Conservation (phyloP, 1,140 invertebrate genomes). For the Dendroctonus ponderosae region DNA sequence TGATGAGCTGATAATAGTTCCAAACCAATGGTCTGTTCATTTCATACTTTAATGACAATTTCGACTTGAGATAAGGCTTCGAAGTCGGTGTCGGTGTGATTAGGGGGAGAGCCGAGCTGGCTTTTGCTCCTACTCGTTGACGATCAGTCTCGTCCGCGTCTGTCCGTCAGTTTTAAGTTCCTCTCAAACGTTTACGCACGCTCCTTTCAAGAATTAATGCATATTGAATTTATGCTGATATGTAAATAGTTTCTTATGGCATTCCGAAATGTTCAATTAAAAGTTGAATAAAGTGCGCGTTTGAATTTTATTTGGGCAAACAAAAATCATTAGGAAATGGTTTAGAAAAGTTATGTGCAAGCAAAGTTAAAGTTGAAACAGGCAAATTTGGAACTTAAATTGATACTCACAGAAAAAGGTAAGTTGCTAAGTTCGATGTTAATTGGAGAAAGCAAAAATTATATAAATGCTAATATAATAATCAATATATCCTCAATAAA, state of each 20-base stretch:
- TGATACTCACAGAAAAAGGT: conserved; percentile 6
- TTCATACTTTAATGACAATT: conserved; percentile 16
- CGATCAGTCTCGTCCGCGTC: not conserved
- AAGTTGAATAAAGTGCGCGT: conserved; percentile 1
- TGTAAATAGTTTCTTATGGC: not conserved
- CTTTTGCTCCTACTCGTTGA: conserved; percentile 11
- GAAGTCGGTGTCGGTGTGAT: conserved; percentile 5
- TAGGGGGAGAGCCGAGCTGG: conserved; percentile 24
- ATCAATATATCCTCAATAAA: no score
- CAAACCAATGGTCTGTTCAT: conserved; percentile 1
- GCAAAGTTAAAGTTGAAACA: not conserved
- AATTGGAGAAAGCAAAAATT: no score
- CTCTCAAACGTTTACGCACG: conserved; percentile 17
- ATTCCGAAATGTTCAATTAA: no score
- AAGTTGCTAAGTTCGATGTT: not conserved
- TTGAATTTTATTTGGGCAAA: not conserved
- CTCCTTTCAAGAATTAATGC: conserved; percentile 3
- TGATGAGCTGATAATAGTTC: not conserved
- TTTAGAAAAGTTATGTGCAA: not conserved
- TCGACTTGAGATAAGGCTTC: conserved; percentile 18
- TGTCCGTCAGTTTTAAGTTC: conserved; percentile 24
- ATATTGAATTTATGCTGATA: not conserved
- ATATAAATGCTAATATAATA: no score
- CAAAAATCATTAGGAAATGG: not conserved
- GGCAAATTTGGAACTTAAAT: conserved; percentile 9